Evolutionary conservation across 2,113 vertebrate genomes (phyloP).

Genomic region (Hymenochirus boettgeri): DNA sequence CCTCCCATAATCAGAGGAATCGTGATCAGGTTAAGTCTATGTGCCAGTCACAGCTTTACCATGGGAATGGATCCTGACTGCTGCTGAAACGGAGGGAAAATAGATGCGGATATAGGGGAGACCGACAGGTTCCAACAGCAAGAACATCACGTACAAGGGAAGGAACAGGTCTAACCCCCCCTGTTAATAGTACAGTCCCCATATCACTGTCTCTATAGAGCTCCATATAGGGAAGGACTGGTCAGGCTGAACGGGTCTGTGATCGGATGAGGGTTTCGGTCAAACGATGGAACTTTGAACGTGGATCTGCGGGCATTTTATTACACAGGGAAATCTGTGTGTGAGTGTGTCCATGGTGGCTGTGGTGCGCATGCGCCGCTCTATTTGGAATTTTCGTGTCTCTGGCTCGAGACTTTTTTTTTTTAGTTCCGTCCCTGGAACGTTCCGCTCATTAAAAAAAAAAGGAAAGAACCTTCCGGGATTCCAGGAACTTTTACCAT

Average conservation of each 20-base stretch:
- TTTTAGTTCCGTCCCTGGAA: constrained; percentile 64
- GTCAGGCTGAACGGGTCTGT: constrained; percentile 22
- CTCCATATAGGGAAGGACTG: background rate
- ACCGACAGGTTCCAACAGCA: background rate
- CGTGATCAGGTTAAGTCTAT: constrained; percentile 36
- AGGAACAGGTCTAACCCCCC: background rate
- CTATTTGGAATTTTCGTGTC: constrained; percentile 55
- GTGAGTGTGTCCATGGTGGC: constrained; percentile 51
- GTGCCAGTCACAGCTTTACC: constrained; percentile 31
- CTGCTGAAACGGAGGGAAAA: constrained; percentile 8
- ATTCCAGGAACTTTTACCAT: constrained; percentile 60
- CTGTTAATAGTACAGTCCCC: background rate
- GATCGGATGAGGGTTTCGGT: background rate
- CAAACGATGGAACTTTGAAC: constrained; percentile 46
- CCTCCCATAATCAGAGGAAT: constrained; percentile 39
- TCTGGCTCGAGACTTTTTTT: constrained; percentile 60
- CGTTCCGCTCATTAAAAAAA: constrained; percentile 56
- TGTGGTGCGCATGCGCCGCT: constrained; percentile 64
- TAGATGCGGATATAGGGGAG: constrained; percentile 9
- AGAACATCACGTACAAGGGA: constrained; percentile 6
- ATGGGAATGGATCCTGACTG: constrained; percentile 30
- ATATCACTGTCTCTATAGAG: constrained; percentile 10
- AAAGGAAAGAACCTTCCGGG: constrained; percentile 48
- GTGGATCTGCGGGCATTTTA: constrained; percentile 49
- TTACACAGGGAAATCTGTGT: constrained; percentile 55